These are phyloP conservation scores for Megamerina dolium DNA, from an alignment of 2,888 invertebrate genomes.

Conservation along the genomic window DNA sequence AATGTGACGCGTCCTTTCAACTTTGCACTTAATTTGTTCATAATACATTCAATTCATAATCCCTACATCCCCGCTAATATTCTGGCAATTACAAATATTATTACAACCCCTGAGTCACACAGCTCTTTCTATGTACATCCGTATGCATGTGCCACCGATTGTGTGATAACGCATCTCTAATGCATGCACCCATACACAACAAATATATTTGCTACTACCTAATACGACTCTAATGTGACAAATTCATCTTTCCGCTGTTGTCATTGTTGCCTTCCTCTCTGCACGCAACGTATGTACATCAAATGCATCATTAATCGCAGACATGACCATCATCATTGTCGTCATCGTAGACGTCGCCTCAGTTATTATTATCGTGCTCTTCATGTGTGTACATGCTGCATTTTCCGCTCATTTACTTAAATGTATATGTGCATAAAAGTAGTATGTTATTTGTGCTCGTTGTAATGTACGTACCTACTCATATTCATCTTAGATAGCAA, in stretches of 20 bases:
- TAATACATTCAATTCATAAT: slow-evolving; percentile 40
- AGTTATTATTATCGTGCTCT: no score
- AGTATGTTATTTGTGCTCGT: neutral
- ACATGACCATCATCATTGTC: no score
- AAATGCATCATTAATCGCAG: no score
- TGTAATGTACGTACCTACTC: neutral
- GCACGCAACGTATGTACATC: no score
- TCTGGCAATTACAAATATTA: slow-evolving; percentile 4
- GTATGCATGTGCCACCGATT: no score
- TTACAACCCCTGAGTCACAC: neutral
- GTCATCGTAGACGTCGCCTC: no score
- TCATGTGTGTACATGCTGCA: no score
- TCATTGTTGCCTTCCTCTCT: no score
- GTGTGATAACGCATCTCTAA: slow-evolving; percentile 1
- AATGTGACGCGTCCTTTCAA: slow-evolving; percentile 22
- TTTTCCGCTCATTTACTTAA: neutral
- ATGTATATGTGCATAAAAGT: no score
- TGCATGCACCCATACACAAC: neutral
- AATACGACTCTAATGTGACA: slow-evolving; percentile 13
- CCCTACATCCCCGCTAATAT: slow-evolving; percentile 19
- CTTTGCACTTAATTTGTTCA: slow-evolving; percentile 44
- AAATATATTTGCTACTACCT: neutral
- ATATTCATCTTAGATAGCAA: slow-evolving; percentile 2
- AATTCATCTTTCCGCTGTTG: slow-evolving; percentile 11
- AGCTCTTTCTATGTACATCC: no score